These are phyloP conservation scores for Hassar affinis DNA, from an alignment of 2,113 vertebrate genomes.

Conservation along the genomic window DNA sequence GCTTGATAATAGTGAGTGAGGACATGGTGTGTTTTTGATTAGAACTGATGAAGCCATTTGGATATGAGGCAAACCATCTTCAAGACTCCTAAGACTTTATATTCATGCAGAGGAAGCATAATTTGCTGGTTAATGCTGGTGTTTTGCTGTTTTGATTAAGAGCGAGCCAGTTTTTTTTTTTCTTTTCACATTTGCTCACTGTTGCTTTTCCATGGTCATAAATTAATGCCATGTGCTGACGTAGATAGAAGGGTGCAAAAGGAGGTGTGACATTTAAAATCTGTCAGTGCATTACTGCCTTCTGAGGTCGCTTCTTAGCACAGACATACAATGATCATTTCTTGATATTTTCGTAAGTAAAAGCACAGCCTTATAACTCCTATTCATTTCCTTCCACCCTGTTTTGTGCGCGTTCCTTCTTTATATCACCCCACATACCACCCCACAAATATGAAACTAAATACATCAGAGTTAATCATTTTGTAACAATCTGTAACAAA, in stretches of 20 bases:
- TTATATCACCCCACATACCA: not conserved
- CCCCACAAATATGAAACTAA: not conserved
- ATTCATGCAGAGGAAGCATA: not conserved
- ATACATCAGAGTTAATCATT: not conserved
- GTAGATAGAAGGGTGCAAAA: not conserved
- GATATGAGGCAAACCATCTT: not conserved
- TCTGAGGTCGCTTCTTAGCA: not conserved
- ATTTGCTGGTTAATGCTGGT: not conserved
- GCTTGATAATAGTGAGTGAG: not conserved
- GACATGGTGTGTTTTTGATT: not conserved
- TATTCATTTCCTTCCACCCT: not conserved
- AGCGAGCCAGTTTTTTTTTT: not conserved
- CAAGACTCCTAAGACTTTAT: not conserved
- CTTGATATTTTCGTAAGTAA: not conserved
- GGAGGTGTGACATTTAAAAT: not conserved
- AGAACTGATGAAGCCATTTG: conserved; percentile 1
- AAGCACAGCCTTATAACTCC: not conserved
- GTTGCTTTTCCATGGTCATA: not conserved
- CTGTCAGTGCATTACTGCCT: not conserved
- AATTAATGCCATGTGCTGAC: conserved; percentile 7
- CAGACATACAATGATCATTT: not conserved
- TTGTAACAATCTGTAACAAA: not conserved
- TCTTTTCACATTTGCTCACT: not conserved
- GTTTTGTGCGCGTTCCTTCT: not conserved
- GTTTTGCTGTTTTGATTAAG: not conserved